phyloP scores from a whole-genome alignment of 1,140 invertebrate genomes.

The Zaprionus nigranus region DNA sequence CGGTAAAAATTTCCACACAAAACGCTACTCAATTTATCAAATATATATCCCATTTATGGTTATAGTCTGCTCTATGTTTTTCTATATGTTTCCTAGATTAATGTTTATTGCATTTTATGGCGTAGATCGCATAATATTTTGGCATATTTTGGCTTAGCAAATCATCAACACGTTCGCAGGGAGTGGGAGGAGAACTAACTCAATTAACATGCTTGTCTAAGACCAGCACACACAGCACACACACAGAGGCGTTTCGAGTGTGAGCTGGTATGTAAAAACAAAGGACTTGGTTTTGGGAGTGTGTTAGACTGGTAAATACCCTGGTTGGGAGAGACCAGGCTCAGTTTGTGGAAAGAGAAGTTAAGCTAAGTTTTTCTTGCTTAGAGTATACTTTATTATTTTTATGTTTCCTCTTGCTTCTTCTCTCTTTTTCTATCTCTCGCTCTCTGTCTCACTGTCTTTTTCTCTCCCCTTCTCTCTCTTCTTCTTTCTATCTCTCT shows the following conservation, averaged over 20 bases:
- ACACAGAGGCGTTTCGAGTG: constrained; percentile 17
- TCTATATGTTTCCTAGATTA: constrained; percentile 13
- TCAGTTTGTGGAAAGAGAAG: no score
- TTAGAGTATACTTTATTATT: no score
- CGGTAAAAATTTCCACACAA: neutral
- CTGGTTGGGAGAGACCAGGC: neutral
- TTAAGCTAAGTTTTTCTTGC: no score
- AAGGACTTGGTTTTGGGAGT: neutral
- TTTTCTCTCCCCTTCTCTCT: no score
- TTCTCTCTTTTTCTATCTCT: neutral
- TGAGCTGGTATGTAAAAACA: constrained; percentile 17
- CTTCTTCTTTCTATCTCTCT: neutral
- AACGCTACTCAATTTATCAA: constrained; percentile 9
- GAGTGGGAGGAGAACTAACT: constrained; percentile 56
- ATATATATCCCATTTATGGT: constrained; percentile 18
- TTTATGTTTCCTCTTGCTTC: no score
- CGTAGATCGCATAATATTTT: constrained; percentile 39
- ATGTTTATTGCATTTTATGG: constrained; percentile 66
- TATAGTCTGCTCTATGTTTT: constrained; percentile 8
- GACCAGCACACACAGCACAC: constrained; percentile 33
- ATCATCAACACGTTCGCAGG: constrained; percentile 52
- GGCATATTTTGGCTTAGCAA: constrained; percentile 46
- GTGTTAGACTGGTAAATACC: neutral
- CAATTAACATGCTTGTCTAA: constrained; percentile 72
- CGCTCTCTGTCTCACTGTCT: no score